These are phyloP conservation scores for Lepidurus packardi DNA, from an alignment of 1,140 invertebrate species.

Conservation along the genomic window DNA sequence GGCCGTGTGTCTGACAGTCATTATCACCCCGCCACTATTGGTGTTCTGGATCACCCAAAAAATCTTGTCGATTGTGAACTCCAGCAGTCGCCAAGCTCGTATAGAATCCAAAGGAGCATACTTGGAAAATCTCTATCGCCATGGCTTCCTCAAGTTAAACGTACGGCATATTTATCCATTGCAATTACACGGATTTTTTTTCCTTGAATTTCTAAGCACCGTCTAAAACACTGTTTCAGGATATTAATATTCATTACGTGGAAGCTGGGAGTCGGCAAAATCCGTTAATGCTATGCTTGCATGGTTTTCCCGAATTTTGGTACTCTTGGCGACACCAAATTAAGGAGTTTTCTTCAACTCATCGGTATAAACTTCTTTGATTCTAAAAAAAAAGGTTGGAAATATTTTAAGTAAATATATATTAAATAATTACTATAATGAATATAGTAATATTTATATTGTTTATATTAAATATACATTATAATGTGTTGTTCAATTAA, in stretches of 20 bases:
- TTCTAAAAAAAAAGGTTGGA: too few species aligned
- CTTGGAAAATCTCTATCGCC: slow-evolving; percentile 12
- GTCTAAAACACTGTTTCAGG: slow-evolving; percentile 44
- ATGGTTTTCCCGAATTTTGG: slow-evolving; percentile 76
- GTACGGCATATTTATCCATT: background rate
- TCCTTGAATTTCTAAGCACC: background rate
- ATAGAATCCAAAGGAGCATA: slow-evolving; percentile 10
- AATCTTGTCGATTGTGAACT: background rate
- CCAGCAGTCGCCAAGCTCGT: background rate
- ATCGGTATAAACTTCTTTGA: slow-evolving; percentile 48
- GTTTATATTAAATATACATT: too few species aligned
- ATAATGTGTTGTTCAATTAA: background rate
- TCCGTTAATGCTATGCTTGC: slow-evolving; percentile 60
- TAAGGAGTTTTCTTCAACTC: slow-evolving; percentile 54
- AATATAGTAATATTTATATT: too few species aligned
- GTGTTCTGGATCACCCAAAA: background rate
- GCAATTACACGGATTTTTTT: background rate
- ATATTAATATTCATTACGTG: slow-evolving; percentile 69
- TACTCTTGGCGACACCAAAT: slow-evolving; percentile 64
- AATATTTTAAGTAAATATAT: too few species aligned
- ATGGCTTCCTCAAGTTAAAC: slow-evolving; percentile 5
- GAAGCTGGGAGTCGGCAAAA: slow-evolving; percentile 55
- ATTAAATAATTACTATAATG: too few species aligned
- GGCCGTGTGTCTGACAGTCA: slow-evolving; percentile 17
- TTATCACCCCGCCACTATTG: slow-evolving; percentile 8